Conservation (phyloP, 2,113 vertebrate species). For the Petaurus breviceps region DNA sequence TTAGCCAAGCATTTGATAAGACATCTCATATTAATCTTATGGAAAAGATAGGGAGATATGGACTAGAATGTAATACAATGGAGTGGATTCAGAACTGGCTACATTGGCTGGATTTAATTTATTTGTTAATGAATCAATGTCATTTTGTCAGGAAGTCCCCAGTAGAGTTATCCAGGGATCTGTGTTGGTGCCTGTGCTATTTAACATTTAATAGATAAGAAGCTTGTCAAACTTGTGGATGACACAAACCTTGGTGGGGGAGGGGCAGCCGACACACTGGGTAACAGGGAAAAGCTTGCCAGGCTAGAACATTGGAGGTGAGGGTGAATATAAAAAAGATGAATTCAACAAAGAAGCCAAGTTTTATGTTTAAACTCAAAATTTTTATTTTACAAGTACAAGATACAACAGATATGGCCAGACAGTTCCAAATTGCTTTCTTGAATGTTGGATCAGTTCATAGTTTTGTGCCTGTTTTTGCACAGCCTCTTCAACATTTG, state of each 20-base stretch:
- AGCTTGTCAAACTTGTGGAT: not conserved
- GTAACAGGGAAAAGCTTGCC: not conserved
- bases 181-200: not conserved
- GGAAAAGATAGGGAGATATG: not conserved
- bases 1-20: not conserved
- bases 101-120: not conserved
- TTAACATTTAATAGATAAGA: not conserved
- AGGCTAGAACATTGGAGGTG: not conserved
- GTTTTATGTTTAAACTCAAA: not conserved
- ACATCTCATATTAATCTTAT: not conserved
- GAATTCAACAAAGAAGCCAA: not conserved
- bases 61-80: not conserved
- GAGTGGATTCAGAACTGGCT: not conserved
- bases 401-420: not conserved
- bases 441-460: not conserved
- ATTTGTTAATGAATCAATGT: not conserved
- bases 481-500: not conserved
- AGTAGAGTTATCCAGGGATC: not conserved
- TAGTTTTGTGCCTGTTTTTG: not conserved
- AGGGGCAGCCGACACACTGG: not conserved
- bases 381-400: not conserved
- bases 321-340: not conserved
- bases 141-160: not conserved
- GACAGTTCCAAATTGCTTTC: not conserved
- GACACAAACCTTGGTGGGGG: not conserved